Evolutionary conservation across 2,888 invertebrate genomes (phyloP), one percentile per base, ranked within the genome.

Genomic region (Neoascia interrupta): DNA sequence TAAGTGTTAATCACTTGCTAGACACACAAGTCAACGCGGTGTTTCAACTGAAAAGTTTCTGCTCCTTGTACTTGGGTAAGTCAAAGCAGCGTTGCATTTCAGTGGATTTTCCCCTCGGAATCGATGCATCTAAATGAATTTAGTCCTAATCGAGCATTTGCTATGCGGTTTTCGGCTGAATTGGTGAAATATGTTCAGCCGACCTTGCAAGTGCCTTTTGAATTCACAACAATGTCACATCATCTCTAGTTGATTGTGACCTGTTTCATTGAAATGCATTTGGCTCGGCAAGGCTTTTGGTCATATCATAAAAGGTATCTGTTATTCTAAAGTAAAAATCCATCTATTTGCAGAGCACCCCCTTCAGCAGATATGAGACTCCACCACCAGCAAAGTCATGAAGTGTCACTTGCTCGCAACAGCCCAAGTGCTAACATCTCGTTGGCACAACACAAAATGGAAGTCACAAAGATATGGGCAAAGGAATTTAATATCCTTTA

Each of bases 401-500:
- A 68, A 56, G 54, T 56, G 61, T 61, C 61, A 58, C 31, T 60
- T 19, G 36, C 13, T 51, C 4, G 1, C 31, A 37, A 19, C n/a
- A n/a, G 16, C 18, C 23, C 16, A 23, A 41, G n/a, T 43, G 37
- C 5, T 28, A 56, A 60, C 6, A 26, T 5, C 41, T 37, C 36
- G 11, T 37, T 39, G 54, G 8, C 34, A 47, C 5, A 23, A 49
- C 47, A 53, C 54, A 79, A 79, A 72, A 79, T 72, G 76, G 72
- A 37, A 72, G 60, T 26, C 53, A 6, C 2, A 11, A 21, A 36
- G 47, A 47, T 79, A 8, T 79, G 76, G 76, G 76, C 76, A 28
- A 79, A 79, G 36, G 76, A 79, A 39, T 79, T 72, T 56, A 13
- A 37, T 31, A 60, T 79, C 54, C 51, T 72, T 60, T 79, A 61